Evolutionary conservation across 2,888 invertebrate species (phyloP).

Genomic region (Orchesellides sinensis): DNA sequence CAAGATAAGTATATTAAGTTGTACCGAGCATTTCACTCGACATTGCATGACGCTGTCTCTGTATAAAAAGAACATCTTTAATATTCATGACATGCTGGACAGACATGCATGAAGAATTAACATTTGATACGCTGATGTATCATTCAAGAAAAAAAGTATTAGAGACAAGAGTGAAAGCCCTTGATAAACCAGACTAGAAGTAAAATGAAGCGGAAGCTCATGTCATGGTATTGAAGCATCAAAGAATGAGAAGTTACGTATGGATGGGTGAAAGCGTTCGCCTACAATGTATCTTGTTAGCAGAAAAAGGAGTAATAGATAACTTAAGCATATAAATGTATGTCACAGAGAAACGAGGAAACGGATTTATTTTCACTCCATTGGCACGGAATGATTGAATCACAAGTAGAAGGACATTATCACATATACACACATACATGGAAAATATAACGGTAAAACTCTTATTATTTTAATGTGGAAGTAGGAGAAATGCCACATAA

Average conservation of each 20-base stretch:
- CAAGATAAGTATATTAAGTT: neutral
- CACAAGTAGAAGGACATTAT: constrained; percentile 34
- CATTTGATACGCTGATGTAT: neutral
- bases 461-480: too few species aligned
- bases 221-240: constrained; percentile 35
- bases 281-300: constrained; percentile 24
- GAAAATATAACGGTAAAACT: too few species aligned
- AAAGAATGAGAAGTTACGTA: constrained; percentile 32
- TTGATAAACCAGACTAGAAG: neutral
- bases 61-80: constrained; percentile 4
- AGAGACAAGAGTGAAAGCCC: constrained; percentile 26
- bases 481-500: too few species aligned
- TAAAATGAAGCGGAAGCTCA: constrained; percentile 50
- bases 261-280: constrained; percentile 21
- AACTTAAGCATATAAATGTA: constrained; percentile 15
- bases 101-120: constrained; percentile 41
- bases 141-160: neutral
- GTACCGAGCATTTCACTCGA: neutral
- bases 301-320: constrained; percentile 10
- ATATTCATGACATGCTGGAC: constrained; percentile 41
- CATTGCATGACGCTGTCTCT: neutral
- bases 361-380: constrained; percentile 59
- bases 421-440: neutral
- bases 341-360: constrained; percentile 31
- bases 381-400: constrained; percentile 68